Evolutionary conservation across 2,888 invertebrate genomes (phyloP), one percentile per base, ranked within the genome.

Genomic region (Cloeon dipterum): DNA sequence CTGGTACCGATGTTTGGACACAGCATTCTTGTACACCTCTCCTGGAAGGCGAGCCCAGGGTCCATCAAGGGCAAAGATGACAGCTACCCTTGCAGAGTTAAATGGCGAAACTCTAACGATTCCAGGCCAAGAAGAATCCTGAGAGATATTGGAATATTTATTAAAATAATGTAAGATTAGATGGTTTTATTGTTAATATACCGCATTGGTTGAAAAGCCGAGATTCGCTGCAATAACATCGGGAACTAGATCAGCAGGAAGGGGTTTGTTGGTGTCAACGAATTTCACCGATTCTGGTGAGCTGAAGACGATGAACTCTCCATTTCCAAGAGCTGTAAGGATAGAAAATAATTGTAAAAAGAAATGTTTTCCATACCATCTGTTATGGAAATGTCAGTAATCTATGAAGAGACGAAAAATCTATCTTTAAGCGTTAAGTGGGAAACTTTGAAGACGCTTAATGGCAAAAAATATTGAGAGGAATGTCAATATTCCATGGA

Each of bases 61-160:
- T 14, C 29, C 29, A n/a, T 29, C 29, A 7, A 29, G 14, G 7
- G 29, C 29, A 16, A 29, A 29, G 29, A 29, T 29, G 7, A 29
- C 29, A n/a, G 29, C 29, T 29, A 29, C 16, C 7, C 29, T n/a
- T 5, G 29, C 29, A n/a, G 29, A 29, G 29, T 29, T 29, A 29
- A 29, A 29, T 5, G 29, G 29, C 29, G 29, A 29, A 5, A 29
- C 8, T 7, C 29, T n/a, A 13, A 29, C 7, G 29, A 29, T 16
- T n/a, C 29, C n/a, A 29, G 29, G 29, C 29, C 29, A 29, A 5
- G 7, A 14, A 7, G 29, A 29, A 29, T 29, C 29, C 29, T 29
- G 29, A 10, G n/a, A n/a, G n/a, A n/a, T n/a, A n/a, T n/a, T n/a
- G n/a, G n/a, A n/a, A n/a, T n/a, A 23, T n/a, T 23, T 10, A 8